Percentiles rank a stretch among this genome's conserved stretches.
Conservation (phyloP, 2,888 invertebrate genomes). For the Brenthis hecate region DNA sequence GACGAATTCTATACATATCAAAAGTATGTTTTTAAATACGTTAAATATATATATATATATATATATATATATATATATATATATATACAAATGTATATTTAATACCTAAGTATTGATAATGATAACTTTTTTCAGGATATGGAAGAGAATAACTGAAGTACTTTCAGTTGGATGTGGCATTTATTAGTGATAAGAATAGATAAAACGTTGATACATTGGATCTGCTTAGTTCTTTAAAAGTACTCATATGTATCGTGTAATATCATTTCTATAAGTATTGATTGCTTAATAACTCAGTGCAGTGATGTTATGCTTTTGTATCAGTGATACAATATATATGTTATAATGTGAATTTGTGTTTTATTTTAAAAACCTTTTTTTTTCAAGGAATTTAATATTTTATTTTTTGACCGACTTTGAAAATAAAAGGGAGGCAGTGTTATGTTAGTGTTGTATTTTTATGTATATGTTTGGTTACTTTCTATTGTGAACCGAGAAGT, state of each 20-base stretch:
- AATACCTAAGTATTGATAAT: not conserved
- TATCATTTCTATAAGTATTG: conserved; percentile 13
- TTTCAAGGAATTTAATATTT: not conserved
- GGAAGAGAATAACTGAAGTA: conserved; percentile 58
- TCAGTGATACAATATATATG: conserved; percentile 34
- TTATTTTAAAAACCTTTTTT: conserved; percentile 10
- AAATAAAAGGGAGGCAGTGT: not conserved
- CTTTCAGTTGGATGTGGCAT: conserved; percentile 17
- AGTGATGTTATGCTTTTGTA: conserved; percentile 33
- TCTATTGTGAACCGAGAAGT: too few species aligned
- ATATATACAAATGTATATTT: not conserved
- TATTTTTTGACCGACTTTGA: not conserved
- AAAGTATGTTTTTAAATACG: too few species aligned
- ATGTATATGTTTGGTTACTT: too few species aligned
- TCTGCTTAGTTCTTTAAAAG: conserved; percentile 24
- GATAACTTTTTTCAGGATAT: conserved; percentile 55
- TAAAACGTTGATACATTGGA: conserved; percentile 17
- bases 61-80: too few species aligned
- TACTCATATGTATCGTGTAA: conserved; percentile 9
- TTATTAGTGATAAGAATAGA: conserved; percentile 25
- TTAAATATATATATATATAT: not conserved
- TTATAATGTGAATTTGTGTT: conserved; percentile 13
- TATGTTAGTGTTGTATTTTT: too few species aligned
- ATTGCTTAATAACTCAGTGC: conserved; percentile 15
- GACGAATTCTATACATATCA: too few species aligned